A percentile compares a stretch with the other conserved stretches of the same genome.
phyloP scores from a whole-genome alignment of 2,888 invertebrate species.

The Drosophila robusta region DNA sequence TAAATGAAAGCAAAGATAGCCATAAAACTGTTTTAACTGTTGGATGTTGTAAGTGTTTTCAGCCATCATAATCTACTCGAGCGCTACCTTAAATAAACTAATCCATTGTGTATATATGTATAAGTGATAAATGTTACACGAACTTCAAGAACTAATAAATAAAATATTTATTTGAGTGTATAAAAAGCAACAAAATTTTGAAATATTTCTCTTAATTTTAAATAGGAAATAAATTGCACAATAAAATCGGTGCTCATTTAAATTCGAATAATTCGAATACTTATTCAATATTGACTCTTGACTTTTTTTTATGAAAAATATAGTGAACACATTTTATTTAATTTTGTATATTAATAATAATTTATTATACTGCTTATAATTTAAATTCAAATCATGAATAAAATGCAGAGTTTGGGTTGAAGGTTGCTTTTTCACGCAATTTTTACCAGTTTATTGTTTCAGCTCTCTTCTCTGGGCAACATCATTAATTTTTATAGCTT shows the following conservation, averaged over 20 bases:
- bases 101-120: slow-evolving; percentile 27
- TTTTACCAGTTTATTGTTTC: slow-evolving; percentile 19
- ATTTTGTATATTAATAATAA: neutral
- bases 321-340: too few species aligned
- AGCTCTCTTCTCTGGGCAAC: neutral
- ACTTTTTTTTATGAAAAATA: too few species aligned
- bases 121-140: slow-evolving; percentile 18
- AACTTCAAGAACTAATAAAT: slow-evolving; percentile 60
- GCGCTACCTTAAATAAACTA: slow-evolving; percentile 19
- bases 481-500: slow-evolving; percentile 17
- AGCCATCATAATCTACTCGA: slow-evolving; percentile 8
- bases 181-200: slow-evolving; percentile 1
- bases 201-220: too few species aligned
- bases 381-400: slow-evolving; percentile 45
- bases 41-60: slow-evolving; percentile 58
- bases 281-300: too few species aligned
- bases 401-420: slow-evolving; percentile 22
- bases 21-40: slow-evolving; percentile 54
- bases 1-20: slow-evolving; percentile 7
- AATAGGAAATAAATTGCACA: too few species aligned
- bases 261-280: too few species aligned
- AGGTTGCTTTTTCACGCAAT: neutral
- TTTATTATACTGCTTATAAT: slow-evolving; percentile 31
- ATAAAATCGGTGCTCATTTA: too few species aligned
- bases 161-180: slow-evolving; percentile 72